Evolutionary conservation across 2,797 vertebrate genomes (phyloP), one percentile per base, ranked within the genome.

Genomic region (Myiotriccus ornatus): DNA sequence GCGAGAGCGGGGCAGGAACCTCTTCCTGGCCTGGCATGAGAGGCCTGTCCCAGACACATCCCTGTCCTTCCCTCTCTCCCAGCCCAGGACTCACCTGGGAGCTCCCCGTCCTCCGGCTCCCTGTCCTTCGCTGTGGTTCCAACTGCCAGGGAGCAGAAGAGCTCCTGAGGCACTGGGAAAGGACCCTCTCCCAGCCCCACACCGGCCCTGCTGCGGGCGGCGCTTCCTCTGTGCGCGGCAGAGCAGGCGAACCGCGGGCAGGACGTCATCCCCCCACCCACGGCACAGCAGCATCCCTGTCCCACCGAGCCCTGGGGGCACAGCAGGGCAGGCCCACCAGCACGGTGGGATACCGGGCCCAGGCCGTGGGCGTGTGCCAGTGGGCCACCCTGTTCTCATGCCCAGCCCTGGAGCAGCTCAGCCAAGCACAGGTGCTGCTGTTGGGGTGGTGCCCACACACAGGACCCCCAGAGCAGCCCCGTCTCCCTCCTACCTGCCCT

Each of bases 371-470:
- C 27, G 2, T 0, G 6, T 21, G 25, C 46, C 64, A 10, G 4
- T 0, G 20, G 56, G 21, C 30, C 35, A 9, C 14, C 1, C 20
- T 27, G 18, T 35, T 57, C 6, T 55, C 13, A 4, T 14, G 34
- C 41, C 0, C 37, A 25, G 77, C 64, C 37, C 50, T 0, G 34
- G 32, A 27, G 56, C 67, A 22, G 5, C 1, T 1, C 0, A 3
- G 12, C 7, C 56, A 4, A 5, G 0, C 3, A 0, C 12, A 1
- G 50, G 6, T 0, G 22, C 37, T 41, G 37, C 24, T 9, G 0
- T 7, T 0, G 2, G 59, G 32, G 25, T 1, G 7, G 17, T 20
- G 22, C 67, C 87, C 3, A 0, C 9, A 14, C 0, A 0, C 1
- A 0, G 82, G 28, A 52, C 37, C 39, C 76, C 35, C n/a, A 1